These are phyloP conservation scores for Troilus luridus DNA, from an alignment of 2,888 invertebrate species.

Conservation along the genomic window DNA sequence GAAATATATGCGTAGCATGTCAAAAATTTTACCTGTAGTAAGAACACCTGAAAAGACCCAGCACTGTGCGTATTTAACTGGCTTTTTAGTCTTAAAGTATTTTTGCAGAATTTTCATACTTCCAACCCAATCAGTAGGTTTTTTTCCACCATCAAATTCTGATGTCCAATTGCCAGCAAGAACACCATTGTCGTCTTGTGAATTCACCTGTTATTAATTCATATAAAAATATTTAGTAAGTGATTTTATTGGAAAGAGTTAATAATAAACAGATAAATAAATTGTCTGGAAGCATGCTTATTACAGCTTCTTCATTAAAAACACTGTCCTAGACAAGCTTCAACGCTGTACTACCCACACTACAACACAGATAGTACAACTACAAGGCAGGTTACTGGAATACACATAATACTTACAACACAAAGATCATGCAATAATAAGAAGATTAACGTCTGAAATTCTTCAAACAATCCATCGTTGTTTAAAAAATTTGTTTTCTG, in stretches of 20 bases:
- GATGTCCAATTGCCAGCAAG: constrained; percentile 91
- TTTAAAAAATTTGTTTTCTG: no score
- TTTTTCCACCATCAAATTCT: constrained; percentile 86
- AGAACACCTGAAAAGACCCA: constrained; percentile 95
- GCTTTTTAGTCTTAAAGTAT: constrained; percentile 85
- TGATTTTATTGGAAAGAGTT: not conserved
- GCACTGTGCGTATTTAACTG: constrained; percentile 95
- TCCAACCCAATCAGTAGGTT: constrained; percentile 92
- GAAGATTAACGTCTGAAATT: no score
- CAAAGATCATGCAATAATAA: no score
- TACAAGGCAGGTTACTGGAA: no score
- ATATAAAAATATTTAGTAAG: not conserved
- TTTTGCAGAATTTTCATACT: constrained; percentile 88
- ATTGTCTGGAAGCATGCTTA: no score
- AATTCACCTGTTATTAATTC: constrained; percentile 73
- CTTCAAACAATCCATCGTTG: no score
- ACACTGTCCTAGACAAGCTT: no score
- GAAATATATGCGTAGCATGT: not conserved
- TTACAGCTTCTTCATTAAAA: no score
- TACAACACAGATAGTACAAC: no score
- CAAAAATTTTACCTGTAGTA: constrained; percentile 78
- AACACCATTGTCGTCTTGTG: constrained; percentile 88
- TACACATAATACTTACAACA: no score
- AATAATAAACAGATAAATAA: not conserved
- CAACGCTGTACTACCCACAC: no score